Base-by-base conservation (phyloP, 2,888 invertebrate genomes). In the Taenaris catops region DNA sequence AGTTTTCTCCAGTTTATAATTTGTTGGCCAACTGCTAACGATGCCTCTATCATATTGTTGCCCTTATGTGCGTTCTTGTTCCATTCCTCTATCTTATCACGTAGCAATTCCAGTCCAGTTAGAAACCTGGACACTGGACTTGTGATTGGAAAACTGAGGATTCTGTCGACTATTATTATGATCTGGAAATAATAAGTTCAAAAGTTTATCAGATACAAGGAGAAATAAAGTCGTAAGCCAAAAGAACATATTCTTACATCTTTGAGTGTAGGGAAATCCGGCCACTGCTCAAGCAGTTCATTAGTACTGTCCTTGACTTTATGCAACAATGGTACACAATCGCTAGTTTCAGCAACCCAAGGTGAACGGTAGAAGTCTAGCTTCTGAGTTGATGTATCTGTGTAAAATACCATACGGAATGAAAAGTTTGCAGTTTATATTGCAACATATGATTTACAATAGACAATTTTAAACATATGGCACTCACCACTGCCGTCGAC, bases 1-100 rank as follows among this genome's bases (percentile, higher is more conserved):
- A 96, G 68, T 65, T 95, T 94, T 38, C 98, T 91, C 98, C 98
- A 99, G 28, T 91, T 89, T 25, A 98, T 92, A 28, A 99, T 94
- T 59, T 94, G 92, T 42, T 92, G 90, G 0, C 94, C 94, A 1
- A 99, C 86, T 12, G 89, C 88, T 12, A 91, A 71, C n/a, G 95
- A 91, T 39, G 94, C 89, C 0, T 90, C 88, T 0, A 91, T 88
- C 57, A 99, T 78, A 45, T 95, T 95, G 39, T 98, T 96, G 3
- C 93, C 93, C 47, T 90, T 91, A 55, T 96, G 96, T 0, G 98
- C 97, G 50, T 95, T 94, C 53, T 93, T 92, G 67, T 98, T 96
- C 98, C 98, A 98, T 55, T 96, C 94, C 46, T 96, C 91, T 29
- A 94, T 88, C 56, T 95, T 94, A 42, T 93, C 92, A 1, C 98